A percentile compares a stretch with the other conserved stretches of the same genome.
Conservation (phyloP, 2,888 invertebrate species). For the Lasius fuliginosus region DNA sequence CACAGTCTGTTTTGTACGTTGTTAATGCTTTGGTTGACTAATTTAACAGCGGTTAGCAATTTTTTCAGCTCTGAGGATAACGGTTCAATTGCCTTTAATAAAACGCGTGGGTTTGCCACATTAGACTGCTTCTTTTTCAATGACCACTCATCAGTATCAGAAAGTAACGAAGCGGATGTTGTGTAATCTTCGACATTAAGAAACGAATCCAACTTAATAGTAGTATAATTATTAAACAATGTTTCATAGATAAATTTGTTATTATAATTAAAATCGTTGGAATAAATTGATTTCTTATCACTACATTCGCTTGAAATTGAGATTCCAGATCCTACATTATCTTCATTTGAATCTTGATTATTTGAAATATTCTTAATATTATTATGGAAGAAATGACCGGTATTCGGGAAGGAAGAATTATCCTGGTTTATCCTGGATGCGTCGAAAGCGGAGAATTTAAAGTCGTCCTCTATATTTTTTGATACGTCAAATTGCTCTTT, state of each 20-base stretch:
- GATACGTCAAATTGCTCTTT: background rate
- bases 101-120: background rate
- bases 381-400: background rate
- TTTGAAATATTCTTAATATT: constrained; percentile 18
- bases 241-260: constrained; percentile 2
- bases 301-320: background rate
- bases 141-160: background rate
- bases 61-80: constrained; percentile 71
- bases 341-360: background rate
- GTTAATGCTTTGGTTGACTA: constrained; percentile 71
- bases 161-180: background rate
- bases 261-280: background rate
- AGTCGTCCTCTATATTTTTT: background rate
- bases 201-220: background rate
- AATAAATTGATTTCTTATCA: background rate
- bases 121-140: constrained; percentile 8
- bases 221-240: background rate
- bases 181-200: background rate
- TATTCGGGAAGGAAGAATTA: constrained; percentile 5
- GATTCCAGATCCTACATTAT: background rate
- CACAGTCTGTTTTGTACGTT: constrained; percentile 35
- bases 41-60: constrained; percentile 71
- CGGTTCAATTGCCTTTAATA: constrained; percentile 74
- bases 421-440: background rate
- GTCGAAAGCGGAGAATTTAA: constrained; percentile 5